Conservation (phyloP, 2,888 invertebrate genomes). For the Cataglyphis albicans region DNA sequence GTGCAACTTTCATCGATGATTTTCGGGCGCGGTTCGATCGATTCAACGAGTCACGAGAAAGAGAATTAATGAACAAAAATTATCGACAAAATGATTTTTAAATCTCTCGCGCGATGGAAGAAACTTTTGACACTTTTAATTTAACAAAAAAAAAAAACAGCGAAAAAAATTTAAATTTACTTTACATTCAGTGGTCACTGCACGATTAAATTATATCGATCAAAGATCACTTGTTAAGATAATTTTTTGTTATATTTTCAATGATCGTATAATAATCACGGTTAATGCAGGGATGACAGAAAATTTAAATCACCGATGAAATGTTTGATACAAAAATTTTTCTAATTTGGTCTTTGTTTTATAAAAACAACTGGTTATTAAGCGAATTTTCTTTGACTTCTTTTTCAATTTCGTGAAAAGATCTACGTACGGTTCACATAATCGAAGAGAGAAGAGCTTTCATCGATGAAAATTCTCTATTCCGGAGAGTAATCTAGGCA, state of each 20-base stretch:
- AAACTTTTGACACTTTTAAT: background rate
- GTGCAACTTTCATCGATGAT: background rate
- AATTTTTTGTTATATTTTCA: background rate
- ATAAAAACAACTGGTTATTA: background rate
- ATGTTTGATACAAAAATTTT: background rate
- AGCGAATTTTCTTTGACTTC: background rate
- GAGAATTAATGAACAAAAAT: background rate
- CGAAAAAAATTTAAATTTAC: background rate
- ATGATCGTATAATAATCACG: background rate
- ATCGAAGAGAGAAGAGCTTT: slow-evolving; percentile 15
- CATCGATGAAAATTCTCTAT: slow-evolving; percentile 17
- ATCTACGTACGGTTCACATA: background rate
- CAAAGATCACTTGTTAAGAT: background rate
- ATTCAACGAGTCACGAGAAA: background rate
- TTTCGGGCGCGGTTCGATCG: background rate
- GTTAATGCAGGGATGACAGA: background rate
- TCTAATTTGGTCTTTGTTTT: background rate
- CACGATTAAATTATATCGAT: background rate
- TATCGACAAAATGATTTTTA: background rate
- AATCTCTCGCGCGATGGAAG: background rate
- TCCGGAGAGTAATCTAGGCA: slow-evolving; percentile 54
- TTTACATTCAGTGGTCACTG: too few relatives aligned
- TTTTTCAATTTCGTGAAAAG: slow-evolving; percentile 1
- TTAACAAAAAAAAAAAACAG: background rate
- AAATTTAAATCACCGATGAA: background rate